Percentiles rank a stretch among this genome's conserved stretches.
phyloP scores from a whole-genome alignment of 2,888 invertebrate species.

The Drosophila pseudotalamancana region DNA sequence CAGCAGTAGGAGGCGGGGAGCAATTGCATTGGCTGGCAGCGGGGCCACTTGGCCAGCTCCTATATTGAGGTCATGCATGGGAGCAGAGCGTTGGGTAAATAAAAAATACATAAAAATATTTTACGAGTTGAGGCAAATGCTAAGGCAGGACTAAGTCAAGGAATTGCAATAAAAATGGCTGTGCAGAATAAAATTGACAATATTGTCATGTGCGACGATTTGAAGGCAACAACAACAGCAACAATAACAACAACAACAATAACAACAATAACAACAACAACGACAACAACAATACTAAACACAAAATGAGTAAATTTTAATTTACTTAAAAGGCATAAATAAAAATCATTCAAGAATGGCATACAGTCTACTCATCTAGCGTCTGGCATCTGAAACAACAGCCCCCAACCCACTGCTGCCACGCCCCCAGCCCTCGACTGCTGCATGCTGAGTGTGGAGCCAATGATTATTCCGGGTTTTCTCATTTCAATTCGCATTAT shows the following conservation, averaged over 20 bases:
- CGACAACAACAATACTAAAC: constrained; percentile 2
- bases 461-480: constrained; percentile 82
- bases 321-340: constrained; percentile 78
- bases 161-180: constrained; percentile 73
- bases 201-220: constrained; percentile 71
- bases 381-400: neutral
- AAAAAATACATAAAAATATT: constrained; percentile 79
- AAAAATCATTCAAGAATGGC: constrained; percentile 42
- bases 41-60: constrained; percentile 46
- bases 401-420: neutral
- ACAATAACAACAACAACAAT: constrained; percentile 10
- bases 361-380: constrained; percentile 6
- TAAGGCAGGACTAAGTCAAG: constrained; percentile 46
- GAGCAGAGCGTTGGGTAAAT: constrained; percentile 63
- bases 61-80: constrained; percentile 77
- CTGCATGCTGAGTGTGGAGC: constrained; percentile 56
- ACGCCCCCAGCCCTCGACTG: neutral
- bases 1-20: constrained; percentile 1
- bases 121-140: constrained; percentile 59
- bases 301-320: constrained; percentile 71
- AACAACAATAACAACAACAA: constrained; percentile 19
- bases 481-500: constrained; percentile 82
- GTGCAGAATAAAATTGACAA: constrained; percentile 76
- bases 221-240: constrained; percentile 21
- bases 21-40: constrained; percentile 63